These are phyloP conservation scores for Ctenoplectra terminalis DNA, from an alignment of 1,140 invertebrate genomes.

Conservation along the genomic window DNA sequence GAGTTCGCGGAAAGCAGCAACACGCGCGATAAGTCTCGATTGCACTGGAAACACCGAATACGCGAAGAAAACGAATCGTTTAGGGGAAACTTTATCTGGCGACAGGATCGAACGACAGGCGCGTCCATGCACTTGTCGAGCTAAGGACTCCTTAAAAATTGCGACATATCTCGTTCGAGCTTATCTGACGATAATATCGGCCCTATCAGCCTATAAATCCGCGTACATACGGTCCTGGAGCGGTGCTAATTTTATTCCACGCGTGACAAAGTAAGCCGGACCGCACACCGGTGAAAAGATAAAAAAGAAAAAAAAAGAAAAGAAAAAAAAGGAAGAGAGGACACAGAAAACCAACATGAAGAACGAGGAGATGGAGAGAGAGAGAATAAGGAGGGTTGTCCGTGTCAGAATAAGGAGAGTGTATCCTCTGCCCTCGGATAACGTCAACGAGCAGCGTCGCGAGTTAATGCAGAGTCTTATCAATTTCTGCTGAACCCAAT, in stretches of 20 bases:
- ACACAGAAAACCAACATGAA: background rate
- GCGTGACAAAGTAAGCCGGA: constrained; percentile 68
- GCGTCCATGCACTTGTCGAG: background rate
- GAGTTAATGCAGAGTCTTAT: constrained; percentile 68
- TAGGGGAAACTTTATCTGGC: constrained; percentile 1
- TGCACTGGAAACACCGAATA: background rate
- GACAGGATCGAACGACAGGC: background rate
- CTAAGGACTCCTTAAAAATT: constrained; percentile 18
- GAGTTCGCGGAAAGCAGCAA: background rate
- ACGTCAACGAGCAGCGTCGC: constrained; percentile 48
- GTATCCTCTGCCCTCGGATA: constrained; percentile 52
- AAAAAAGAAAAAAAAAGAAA: background rate
- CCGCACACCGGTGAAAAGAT: constrained; percentile 38
- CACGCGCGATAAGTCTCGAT: background rate
- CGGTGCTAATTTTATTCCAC: constrained; percentile 54
- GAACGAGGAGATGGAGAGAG: background rate
- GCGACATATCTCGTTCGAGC: background rate
- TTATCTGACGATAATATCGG: constrained; percentile 45
- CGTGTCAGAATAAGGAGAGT: constrained; percentile 15
- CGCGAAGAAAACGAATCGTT: background rate
- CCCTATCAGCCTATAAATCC: constrained; percentile 43
- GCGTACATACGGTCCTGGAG: constrained; percentile 3
- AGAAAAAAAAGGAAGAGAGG: constrained; percentile 2
- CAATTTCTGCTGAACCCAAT: constrained; percentile 61
- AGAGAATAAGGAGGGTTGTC: background rate